Evolutionary conservation across 2,113 vertebrate species (phyloP), one percentile per base, ranked within the genome.

Genomic region (Abramis brama): DNA sequence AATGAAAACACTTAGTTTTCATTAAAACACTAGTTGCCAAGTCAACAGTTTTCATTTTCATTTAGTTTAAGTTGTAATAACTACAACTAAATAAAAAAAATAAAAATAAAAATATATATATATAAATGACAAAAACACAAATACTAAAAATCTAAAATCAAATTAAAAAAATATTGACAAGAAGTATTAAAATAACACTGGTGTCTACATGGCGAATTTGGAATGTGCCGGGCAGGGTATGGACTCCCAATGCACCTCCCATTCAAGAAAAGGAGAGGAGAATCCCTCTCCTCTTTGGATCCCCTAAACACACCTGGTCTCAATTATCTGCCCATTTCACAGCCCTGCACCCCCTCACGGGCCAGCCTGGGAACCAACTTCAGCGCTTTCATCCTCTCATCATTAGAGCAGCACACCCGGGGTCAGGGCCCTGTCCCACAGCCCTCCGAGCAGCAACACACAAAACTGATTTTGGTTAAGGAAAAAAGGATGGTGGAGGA

Each of bases 351-450:
- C 92, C 95, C 93, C 94, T 93, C 93, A 88, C 90, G 94, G 93
- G 92, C 92, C 93, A 93, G 93, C 94, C 93, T 96, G 95, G 95
- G 95, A 97, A 96, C 94, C 93, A 93, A 93, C 92, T 91, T 90
- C 89, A 85, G 90, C 89, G 91, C 94, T 96, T 96, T 96, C 94
- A 96, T 96, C 94, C 95, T 94, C 91, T 92, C 95, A 94, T 95
- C 94, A 95, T 95, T 95, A 94, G 92, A 94, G 92, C 92, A 93
- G 91, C 91, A 91, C 88, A 92, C 91, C 89, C 91, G 94, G 94
- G 95, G 95, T 96, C 95, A 96, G 93, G 93, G 93, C 92, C 92
- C 93, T 89, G 92, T 91, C 94, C 92, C 94, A 93, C 93, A 94
- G 93, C 90, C 94, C 93, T 94, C 94, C 91, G 90, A 93, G 91